Evolutionary conservation across 2,113 vertebrate species (phyloP).

Genomic region (Melanostigma gelatinosum): DNA sequence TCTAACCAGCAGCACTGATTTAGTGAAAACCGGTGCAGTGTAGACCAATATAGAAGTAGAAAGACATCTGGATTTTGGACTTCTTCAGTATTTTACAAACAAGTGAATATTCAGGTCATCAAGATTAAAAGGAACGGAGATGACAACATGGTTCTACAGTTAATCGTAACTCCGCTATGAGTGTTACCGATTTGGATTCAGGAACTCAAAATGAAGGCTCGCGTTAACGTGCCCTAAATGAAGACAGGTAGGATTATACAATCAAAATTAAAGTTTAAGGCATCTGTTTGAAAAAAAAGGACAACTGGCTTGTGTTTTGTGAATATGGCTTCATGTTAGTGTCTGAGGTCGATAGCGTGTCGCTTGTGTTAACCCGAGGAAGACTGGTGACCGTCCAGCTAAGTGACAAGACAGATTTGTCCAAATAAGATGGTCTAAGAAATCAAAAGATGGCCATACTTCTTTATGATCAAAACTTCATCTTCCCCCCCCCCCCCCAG

Average conservation of each 20-base stretch:
- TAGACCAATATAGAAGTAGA: conserved; percentile 56
- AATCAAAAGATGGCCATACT: conserved; percentile 47
- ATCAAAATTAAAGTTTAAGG: conserved; percentile 76
- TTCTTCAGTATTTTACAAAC: conserved; percentile 54
- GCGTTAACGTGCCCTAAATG: conserved; percentile 42
- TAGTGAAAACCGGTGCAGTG: conserved; percentile 28
- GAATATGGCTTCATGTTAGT: conserved; percentile 64
- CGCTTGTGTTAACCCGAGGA: conserved; percentile 43
- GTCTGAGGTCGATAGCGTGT: conserved; percentile 58
- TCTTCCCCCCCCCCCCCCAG: conserved; percentile 24
- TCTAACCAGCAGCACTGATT: conserved; percentile 41
- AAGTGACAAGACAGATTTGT: conserved; percentile 63
- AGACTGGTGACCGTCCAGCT: conserved; percentile 55
- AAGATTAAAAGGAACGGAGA: conserved; percentile 44
- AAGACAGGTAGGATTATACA: conserved; percentile 30
- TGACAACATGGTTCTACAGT: conserved; percentile 42
- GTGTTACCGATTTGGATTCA: conserved; percentile 40
- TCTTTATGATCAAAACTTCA: conserved; percentile 31
- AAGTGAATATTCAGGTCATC: conserved; percentile 30
- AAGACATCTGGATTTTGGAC: conserved; percentile 59
- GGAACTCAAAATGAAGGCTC: conserved; percentile 58
- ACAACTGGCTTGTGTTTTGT: conserved; percentile 37
- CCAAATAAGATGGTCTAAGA: conserved; percentile 45
- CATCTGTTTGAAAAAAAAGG: conserved; percentile 63
- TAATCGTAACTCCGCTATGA: conserved; percentile 23